Evolutionary conservation across 2,113 vertebrate species (phyloP), one percentile per base, ranked within the genome.

Genomic region (Pholis gunnellus): DNA sequence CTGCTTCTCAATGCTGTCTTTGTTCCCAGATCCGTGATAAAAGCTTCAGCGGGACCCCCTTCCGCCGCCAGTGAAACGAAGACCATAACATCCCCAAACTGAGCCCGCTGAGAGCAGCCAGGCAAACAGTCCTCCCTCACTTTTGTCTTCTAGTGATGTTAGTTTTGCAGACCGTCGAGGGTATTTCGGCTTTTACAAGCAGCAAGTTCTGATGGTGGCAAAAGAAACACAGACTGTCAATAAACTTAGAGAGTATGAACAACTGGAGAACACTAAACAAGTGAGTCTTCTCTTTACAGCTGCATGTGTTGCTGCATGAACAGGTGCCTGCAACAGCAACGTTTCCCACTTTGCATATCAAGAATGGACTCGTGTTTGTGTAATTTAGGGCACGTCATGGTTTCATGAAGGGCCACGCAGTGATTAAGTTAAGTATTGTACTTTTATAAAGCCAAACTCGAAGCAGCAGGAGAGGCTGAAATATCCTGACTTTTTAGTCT

Each of bases 1-100:
- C 8, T 6, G 36, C 70, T 17, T 10, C 52, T 91, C 60, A 92
- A 91, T 83, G 77, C 74, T 1, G 42, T 75, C 83, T 91, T 90
- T 88, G 85, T 90, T 88, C 75, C 22, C 77, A 86, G 89, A 54
- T 78, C 60, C 14, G 2, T 8, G 13, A 44, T 50, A 80, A 52
- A 82, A 59, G 65, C 72, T 83, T 81, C 40, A 40, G 56, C 0
- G 27, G 74, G 68, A 82, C 66, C 60, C 31, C 46, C n/a, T 70
- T 81, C 44, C 13, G 2, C 48, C 31, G 0, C 29, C 71, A 0
- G 36, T 76, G 75, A 86, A 72, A 70, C 59, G 34, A 50, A 48
- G 66, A 78, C 73, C 64, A 46, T 2, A 50, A 78, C 38, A 27
- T 82, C 54, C 72, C 31, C 18, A 2, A 54, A 18, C 42, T 4